These are phyloP conservation scores for Oxyruncus cristatus DNA, from an alignment of 2,113 vertebrate species.

Conservation along the genomic window DNA sequence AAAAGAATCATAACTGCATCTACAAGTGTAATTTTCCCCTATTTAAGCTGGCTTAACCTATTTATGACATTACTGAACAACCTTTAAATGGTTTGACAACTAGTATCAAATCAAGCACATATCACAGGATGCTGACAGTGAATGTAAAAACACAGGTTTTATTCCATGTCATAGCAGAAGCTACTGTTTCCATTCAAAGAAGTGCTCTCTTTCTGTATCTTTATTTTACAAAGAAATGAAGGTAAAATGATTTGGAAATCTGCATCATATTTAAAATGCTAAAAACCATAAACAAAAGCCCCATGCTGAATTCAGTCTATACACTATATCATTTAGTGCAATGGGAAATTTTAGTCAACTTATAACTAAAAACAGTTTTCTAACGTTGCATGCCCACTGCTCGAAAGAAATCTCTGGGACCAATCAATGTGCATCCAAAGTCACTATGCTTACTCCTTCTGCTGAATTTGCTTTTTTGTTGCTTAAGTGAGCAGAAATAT, in stretches of 20 bases:
- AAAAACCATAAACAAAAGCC: not conserved
- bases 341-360: constrained; percentile 2
- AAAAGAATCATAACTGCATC: not conserved
- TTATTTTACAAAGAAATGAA: not conserved
- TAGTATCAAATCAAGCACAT: not conserved
- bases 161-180: not conserved
- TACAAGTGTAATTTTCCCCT: not conserved
- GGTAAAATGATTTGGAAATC: not conserved
- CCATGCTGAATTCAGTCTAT: not conserved
- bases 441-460: constrained; percentile 28
- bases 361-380: constrained; percentile 25
- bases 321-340: not conserved
- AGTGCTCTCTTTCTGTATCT: not conserved
- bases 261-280: not conserved
- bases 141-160: not conserved
- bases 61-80: not conserved
- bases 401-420: constrained; percentile 46
- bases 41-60: not conserved
- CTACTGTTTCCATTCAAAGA: not conserved
- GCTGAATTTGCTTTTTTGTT: constrained; percentile 66
- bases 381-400: constrained; percentile 31
- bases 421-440: constrained; percentile 50
- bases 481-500: constrained; percentile 58
- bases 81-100: not conserved
- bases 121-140: not conserved